Base-by-base conservation (phyloP, 2,113 vertebrate species). In the Grus americana region DNA sequence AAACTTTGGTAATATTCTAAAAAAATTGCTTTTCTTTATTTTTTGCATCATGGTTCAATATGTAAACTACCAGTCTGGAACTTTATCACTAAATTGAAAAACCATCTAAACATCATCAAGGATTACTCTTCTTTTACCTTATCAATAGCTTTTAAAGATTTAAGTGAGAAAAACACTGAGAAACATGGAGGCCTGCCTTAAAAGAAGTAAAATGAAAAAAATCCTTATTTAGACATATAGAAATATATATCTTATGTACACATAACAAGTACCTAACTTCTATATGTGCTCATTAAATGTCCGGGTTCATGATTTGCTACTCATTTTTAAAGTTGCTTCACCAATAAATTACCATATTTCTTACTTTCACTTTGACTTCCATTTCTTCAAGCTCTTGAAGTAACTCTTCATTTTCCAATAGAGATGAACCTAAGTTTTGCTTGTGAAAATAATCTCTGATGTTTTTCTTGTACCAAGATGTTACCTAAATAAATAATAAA, bases 371-470 rank as follows among this genome's bases (percentile, higher is more conserved):
- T 98, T 98, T 98, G 82, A 93, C 57, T 66, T 96, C 95, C 96
- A 99, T 96, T 92, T 98, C 97, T 75, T 97, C 98, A 42, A 98
- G 97, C 34, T 98, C 98, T 73, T 72, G 93, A 89, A 98, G 97
- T 57, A 99, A 94, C 18, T 98, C 97, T 86, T 99, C 98, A 76
- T 98, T 99, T 96, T 99, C 98, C 85, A 98, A 79, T 50, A 99
- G 96, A 3, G 98, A 98, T 34, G 98, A 98, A 32, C 99, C 99
- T 49, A 99, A 89, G 49, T 95, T 97, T 95, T 97, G 96, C 65
- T 97, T 98, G 34, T 93, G 94, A 87, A 99, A 96, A 93, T 98
- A 98, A 76, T 97, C 93, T 70, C 96, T 97, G 66, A 98, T 97
- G 15, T 98, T 97, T 92, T 98, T 97, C 90, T 97, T 98, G 94